Evolutionary conservation across 2,113 vertebrate species (phyloP), one percentile per base, ranked within the genome.

Genomic region (Raja brachyura): DNA sequence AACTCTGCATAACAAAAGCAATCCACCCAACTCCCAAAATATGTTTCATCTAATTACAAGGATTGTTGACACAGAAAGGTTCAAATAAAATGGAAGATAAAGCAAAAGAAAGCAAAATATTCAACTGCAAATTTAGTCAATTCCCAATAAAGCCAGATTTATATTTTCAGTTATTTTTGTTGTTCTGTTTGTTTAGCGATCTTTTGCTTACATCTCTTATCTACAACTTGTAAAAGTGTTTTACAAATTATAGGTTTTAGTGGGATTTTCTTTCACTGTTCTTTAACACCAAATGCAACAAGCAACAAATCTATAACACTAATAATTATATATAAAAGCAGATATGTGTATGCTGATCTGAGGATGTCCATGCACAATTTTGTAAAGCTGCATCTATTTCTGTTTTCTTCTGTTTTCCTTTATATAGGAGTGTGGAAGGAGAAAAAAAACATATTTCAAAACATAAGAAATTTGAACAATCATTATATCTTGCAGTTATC

Each of bases 61-160:
- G 4, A 85, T 5, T 7, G 0, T 86, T 88, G 16, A 28, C n/a
- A 66, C 31, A 18, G 13, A 33, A n/a, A 31, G 5, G 39, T 16
- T 63, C 59, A 63, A 59, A 31, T 88, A 88, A 86, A 88, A 31
- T 31, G 59, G 28, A 88, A 88, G 83, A 88, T 31, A 33, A 88
- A 5, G 18, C 59, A 66, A 33, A 5, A 16, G 63, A 31, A 85
- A 85, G 11, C 4, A 18, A 4, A 59, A 14, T 61, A 20, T 61
- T 85, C n/a, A 77, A 77, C 28, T 75, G 74, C 74, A 75, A 75
- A 75, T 75, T 75, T 28, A 75, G 8, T n/a, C 48, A 11, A 20
- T 20, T 56, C 48, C 22, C 25, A 83, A 22, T 25, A 61, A 86
- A 5, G 54, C 9, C 61, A 10, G 81, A 61, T 86, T n/a, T 86